Base-by-base conservation (phyloP, 2,797 vertebrate genomes). In the Esox lucius region DNA sequence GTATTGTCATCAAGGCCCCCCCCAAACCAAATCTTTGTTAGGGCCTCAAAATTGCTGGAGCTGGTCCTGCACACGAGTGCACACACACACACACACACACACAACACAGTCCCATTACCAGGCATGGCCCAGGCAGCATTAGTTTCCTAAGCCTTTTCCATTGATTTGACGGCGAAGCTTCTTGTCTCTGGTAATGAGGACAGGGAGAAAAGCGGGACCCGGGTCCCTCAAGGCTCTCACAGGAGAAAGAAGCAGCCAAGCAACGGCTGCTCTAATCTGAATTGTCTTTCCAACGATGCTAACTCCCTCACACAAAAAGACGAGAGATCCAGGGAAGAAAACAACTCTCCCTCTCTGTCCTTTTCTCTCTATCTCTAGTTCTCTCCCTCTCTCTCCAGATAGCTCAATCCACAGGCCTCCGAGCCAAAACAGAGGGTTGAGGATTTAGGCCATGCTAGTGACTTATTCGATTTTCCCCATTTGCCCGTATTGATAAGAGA, bases 151-250 rank as follows among this genome's bases (percentile, higher is more conserved):
- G 91, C 89, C 86, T 87, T 86, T 88, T 81, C 83, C 87, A 93
- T 93, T 91, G 92, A 94, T 94, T 93, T 88, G 84, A 86, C 77
- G 81, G 88, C 80, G 53, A 80, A 89, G 89, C 85, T 85, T 85
- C 91, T 92, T 93, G 92, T 94, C 92, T 92, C 90, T 84, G 78
- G 86, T 93, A 94, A 94, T 92, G 90, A 94, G 93, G 91, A 91
- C 91, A 90, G 90, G 85, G 89, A 93, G 85, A 81, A 87, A 90
- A 90, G 87, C 85, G 59, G 87, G 90, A 93, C 89, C 91, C 86
- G 81, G 74, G 81, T 89, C 89, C 87, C 85, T 84, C 77, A 75
- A 76, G 64, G 81, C 79, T 91, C 91, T 91, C 91, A 62, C 15
- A 87, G 89, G 90, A 91, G 82, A 75, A 85, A 81, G 80, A 22